These are phyloP conservation scores for Abscondita cerata DNA, from an alignment of 2,888 invertebrate genomes.

Conservation along the genomic window DNA sequence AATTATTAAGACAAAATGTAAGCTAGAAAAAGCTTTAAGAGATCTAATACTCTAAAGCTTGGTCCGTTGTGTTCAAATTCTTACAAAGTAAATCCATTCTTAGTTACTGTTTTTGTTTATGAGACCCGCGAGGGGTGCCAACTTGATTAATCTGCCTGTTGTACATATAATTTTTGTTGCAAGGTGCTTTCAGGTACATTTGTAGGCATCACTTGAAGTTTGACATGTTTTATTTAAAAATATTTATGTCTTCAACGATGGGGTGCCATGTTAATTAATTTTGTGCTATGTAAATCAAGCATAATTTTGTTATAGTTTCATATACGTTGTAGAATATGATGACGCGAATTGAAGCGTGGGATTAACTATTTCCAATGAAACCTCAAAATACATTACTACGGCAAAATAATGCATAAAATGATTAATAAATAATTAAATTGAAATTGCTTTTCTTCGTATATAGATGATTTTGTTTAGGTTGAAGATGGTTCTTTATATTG, in stretches of 20 bases:
- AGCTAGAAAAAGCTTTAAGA: conserved; percentile 30
- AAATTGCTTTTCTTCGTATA: too few relatives aligned
- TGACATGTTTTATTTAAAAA: not conserved
- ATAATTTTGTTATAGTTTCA: conserved; percentile 21
- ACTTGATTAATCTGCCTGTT: conserved; percentile 47
- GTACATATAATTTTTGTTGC: conserved; percentile 36
- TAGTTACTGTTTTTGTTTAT: conserved; percentile 48
- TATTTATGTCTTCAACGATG: conserved; percentile 2
- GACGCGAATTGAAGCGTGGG: conserved; percentile 2
- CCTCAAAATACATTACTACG: conserved; percentile 17
- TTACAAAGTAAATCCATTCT: conserved; percentile 49
- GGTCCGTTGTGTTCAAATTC: conserved; percentile 39
- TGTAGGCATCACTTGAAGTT: conserved; percentile 3
- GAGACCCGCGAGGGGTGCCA: conserved; percentile 42
- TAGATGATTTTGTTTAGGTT: too few relatives aligned
- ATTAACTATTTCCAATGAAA: conserved; percentile 24
- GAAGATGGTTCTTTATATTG: too few relatives aligned
- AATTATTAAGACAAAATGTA: conserved; percentile 30
- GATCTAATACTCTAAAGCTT: conserved; percentile 29
- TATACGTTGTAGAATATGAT: conserved; percentile 5
- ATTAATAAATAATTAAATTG: conserved; percentile 9
- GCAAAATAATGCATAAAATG: conserved; percentile 18
- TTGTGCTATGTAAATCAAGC: conserved; percentile 16
- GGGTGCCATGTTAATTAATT: not conserved
- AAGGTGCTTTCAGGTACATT: conserved; percentile 12